Percentiles rank a stretch among this genome's conserved stretches.
Conservation (phyloP, 1,140 invertebrate species). For the Propsilocerus akamusi region DNA sequence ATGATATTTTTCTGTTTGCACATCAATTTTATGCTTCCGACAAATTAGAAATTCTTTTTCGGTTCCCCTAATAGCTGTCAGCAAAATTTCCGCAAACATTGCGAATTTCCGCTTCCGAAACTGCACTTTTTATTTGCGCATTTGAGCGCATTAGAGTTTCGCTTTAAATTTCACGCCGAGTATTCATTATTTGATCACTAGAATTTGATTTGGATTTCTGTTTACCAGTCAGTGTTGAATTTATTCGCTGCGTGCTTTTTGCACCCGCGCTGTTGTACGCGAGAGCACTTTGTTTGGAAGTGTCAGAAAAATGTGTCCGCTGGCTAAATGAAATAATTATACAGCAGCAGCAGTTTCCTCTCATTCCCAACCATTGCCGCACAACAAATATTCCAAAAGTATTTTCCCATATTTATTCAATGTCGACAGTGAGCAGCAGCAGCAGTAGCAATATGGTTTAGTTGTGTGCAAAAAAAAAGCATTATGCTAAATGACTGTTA, state of each 20-base stretch:
- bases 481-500: neutral
- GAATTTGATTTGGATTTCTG: neutral
- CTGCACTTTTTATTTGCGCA: too few species aligned
- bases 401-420: conserved; percentile 1
- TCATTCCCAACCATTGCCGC: neutral
- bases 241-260: neutral
- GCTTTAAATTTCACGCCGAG: neutral
- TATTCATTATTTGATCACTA: neutral
- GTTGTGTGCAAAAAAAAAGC: neutral
- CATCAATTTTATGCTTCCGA: neutral
- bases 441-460: too few species aligned
- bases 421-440: too few species aligned
- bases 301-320: neutral
- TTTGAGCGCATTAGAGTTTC: too few species aligned
- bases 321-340: neutral
- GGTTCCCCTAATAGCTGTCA: too few species aligned
- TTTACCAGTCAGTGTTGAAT: too few species aligned
- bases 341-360: neutral
- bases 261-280: neutral
- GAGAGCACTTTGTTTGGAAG: neutral
- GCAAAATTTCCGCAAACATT: too few species aligned
- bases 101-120: too few species aligned
- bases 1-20: neutral
- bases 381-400: neutral
- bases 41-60: too few species aligned